Evolutionary conservation across 2,797 vertebrate species (phyloP).

Genomic region (Microctenopoma lineatum): DNA sequence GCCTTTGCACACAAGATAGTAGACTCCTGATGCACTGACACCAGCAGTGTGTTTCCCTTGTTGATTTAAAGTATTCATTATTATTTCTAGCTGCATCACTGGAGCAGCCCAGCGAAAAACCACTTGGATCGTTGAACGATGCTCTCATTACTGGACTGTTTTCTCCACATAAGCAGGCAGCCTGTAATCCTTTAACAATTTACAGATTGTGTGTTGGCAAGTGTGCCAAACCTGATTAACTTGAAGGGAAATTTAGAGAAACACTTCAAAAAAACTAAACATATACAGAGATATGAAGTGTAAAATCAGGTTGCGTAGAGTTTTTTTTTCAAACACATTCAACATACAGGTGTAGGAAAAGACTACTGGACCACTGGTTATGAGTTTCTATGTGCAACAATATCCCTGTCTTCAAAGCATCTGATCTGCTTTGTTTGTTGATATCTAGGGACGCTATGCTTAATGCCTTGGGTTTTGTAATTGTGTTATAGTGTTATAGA

Average conservation of each 20-base stretch:
- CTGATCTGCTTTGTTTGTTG: not conserved
- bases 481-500: not conserved
- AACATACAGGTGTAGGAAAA: not conserved
- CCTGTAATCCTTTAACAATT: slow-evolving; percentile 71
- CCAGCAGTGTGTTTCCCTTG: slow-evolving; percentile 27
- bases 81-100: slow-evolving; percentile 24
- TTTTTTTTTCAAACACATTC: not conserved
- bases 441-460: not conserved
- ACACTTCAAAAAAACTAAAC: slow-evolving; percentile 42
- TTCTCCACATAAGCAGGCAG: slow-evolving; percentile 45
- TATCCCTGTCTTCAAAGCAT: not conserved
- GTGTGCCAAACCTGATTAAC: slow-evolving; percentile 57
- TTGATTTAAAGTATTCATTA: not conserved
- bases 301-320: slow-evolving; percentile 4
- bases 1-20: slow-evolving; percentile 18
- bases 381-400: not conserved
- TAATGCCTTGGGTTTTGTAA: not conserved
- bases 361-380: not conserved
- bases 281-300: slow-evolving; percentile 19
- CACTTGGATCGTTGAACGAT: slow-evolving; percentile 23
- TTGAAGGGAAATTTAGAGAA: slow-evolving; percentile 38
- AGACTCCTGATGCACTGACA: slow-evolving; percentile 34
- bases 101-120: slow-evolving; percentile 36
- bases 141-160: slow-evolving; percentile 58
- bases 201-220: slow-evolving; percentile 63